These are phyloP conservation scores for Chrysemys picta DNA, from an alignment of 2,113 vertebrate genomes.

Conservation along the genomic window DNA sequence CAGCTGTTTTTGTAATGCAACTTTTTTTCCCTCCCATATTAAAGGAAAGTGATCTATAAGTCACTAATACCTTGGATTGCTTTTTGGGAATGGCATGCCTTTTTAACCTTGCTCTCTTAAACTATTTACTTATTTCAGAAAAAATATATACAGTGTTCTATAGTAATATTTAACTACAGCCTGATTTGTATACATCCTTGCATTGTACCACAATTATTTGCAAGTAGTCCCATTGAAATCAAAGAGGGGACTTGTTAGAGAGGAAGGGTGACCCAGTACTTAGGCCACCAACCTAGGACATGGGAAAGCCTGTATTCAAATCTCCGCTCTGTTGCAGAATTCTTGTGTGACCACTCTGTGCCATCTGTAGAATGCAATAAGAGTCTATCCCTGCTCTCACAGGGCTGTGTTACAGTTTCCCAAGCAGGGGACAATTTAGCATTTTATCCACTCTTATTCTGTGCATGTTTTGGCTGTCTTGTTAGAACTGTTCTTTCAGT, in stretches of 20 bases:
- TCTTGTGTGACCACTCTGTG: background rate
- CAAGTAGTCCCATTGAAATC: background rate
- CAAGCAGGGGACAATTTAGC: background rate
- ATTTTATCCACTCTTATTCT: background rate
- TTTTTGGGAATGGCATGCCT: slow-evolving; percentile 26
- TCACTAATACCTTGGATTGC: slow-evolving; percentile 19
- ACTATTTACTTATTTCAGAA: background rate
- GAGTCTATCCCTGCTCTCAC: background rate
- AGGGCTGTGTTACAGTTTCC: background rate
- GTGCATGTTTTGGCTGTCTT: background rate
- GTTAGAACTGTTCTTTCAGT: background rate
- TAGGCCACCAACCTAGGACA: background rate
- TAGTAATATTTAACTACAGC: background rate
- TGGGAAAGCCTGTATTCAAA: background rate
- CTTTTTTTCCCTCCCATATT: background rate
- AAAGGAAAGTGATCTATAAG: slow-evolving; percentile 17
- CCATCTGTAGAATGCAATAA: background rate
- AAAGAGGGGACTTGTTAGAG: background rate
- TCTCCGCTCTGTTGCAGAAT: background rate
- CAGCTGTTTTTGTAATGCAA: slow-evolving; percentile 34
- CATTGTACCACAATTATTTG: background rate
- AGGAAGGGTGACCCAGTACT: background rate
- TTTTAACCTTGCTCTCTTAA: background rate
- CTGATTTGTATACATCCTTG: background rate
- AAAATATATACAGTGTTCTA: background rate